A percentile compares a stretch with the other conserved stretches of the same genome.
phyloP scores from a whole-genome alignment of 2,888 invertebrate genomes.

The Pachycephus smyrnensis region DNA sequence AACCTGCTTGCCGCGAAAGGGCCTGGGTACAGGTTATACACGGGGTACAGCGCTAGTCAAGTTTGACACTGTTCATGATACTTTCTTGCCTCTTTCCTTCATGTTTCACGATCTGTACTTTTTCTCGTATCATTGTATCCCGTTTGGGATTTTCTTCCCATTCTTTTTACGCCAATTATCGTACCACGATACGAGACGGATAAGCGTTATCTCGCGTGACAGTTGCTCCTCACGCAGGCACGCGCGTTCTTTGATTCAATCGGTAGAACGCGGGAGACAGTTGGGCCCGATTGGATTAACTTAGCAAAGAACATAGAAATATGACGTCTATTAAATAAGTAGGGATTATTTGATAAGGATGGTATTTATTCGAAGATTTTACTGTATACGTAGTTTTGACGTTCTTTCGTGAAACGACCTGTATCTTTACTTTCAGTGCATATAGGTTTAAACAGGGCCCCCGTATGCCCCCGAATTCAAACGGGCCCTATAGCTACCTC shows the following conservation, averaged over 20 bases:
- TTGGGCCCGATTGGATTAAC: no score
- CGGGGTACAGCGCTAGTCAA: background rate
- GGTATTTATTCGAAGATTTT: background rate
- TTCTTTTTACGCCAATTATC: background rate
- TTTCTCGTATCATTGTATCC: no score
- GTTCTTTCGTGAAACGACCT: background rate
- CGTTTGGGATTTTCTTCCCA: no score
- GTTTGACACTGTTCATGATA: background rate
- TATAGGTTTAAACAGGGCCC: conserved; percentile 12
- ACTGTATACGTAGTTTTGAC: background rate
- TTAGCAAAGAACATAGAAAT: background rate
- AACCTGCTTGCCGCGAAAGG: background rate
- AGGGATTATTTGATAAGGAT: no score
- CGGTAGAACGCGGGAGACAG: background rate
- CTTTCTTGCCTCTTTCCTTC: background rate
- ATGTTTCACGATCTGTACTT: background rate
- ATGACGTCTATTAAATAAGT: background rate
- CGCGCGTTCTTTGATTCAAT: background rate
- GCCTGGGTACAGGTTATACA: background rate
- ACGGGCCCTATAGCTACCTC: conserved; percentile 19
- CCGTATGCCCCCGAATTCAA: conserved; percentile 33
- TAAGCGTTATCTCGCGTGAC: background rate
- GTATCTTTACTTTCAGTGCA: background rate
- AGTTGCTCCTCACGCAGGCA: background rate
- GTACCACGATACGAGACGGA: background rate